Percentiles rank a stretch among this genome's conserved stretches.
Evolutionary conservation across 2,888 invertebrate species (phyloP).

Genomic region (Biston betularia): DNA sequence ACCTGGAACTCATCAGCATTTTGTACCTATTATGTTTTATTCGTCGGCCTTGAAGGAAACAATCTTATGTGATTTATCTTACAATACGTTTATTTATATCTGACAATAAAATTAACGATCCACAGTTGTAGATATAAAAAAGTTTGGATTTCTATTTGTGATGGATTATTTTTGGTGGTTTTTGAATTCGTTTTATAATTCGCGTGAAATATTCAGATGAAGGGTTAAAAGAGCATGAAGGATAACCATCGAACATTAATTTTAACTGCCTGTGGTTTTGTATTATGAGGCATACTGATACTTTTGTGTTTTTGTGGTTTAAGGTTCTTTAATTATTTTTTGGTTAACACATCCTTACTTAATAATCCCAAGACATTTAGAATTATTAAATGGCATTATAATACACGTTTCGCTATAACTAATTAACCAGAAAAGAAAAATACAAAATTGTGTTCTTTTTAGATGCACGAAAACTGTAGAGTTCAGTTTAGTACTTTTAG

Average conservation of each 20-base stretch:
- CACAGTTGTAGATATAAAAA: slow-evolving; percentile 54
- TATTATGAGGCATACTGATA: slow-evolving; percentile 37
- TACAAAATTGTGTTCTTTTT: too few species aligned
- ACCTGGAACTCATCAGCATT: slow-evolving; percentile 48
- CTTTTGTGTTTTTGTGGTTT: slow-evolving; percentile 38
- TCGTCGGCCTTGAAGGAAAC: slow-evolving; percentile 46
- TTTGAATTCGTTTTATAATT: slow-evolving; percentile 46
- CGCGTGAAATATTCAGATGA: slow-evolving; percentile 42
- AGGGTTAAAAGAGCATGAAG: slow-evolving; percentile 39
- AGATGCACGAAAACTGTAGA: too few species aligned
- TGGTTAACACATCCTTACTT: too few species aligned
- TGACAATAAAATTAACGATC: slow-evolving; percentile 63
- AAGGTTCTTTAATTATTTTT: slow-evolving; percentile 12
- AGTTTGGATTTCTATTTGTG: slow-evolving; percentile 51
- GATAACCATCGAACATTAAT: slow-evolving; percentile 46
- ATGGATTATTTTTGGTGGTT: slow-evolving; percentile 47
- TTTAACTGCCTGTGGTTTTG: slow-evolving; percentile 47
- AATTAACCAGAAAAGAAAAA: too few species aligned
- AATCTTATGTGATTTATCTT: slow-evolving; percentile 60
- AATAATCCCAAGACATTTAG: neutral
- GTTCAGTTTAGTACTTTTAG: too few species aligned
- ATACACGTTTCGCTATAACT: neutral
- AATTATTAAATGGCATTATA: neutral
- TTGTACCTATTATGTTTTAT: slow-evolving; percentile 56
- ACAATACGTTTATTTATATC: slow-evolving; percentile 60